Base-by-base conservation (phyloP, 2,888 invertebrate genomes). In the Metalampra italica region DNA sequence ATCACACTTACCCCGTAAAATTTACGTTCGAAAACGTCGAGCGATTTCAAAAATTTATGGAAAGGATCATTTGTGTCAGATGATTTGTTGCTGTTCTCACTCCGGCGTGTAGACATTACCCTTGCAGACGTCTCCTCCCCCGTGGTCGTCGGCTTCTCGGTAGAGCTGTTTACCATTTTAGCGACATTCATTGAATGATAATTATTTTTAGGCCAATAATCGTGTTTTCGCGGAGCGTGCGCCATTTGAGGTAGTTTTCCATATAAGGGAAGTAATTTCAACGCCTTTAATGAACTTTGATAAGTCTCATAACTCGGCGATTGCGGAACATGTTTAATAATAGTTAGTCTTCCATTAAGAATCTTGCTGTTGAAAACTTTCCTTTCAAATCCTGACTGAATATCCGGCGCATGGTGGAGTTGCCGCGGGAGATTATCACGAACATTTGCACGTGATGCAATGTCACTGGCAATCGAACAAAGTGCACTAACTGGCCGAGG, bases 1-100 rank as follows among this genome's bases (percentile, higher is more conserved):
- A 22, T 22, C 29, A n/a, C 47, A 52, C 69, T 64, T 61, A 77
- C 78, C 64, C 53, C 44, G 53, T 72, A 77, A 54, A 78, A 71
- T 48, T 62, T 66, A 34, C 66, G 61, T 47, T 78, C 71, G 32
- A 78, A 62, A 34, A 55, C 39, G 38, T 74, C 68, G 30, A 78
- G 54, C n/a, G 64, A 58, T 43, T 47, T 41, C n/a, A 22, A 14
- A 39, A 39, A 39, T 39, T 14, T 7, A 39, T 39, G 7, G 14
- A 9, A 39, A 11, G 8, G 7, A 11, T 11, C 11, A 11, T 34
- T 34, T 11, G 34, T 11, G 34, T 34, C 22, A 3, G 11, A 34
- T 7, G 3, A 34, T 11, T 34, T 11, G 7, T 34, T 2, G 2
- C 34, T 7, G 34, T 34, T 34, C 2, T 22, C 22, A 22, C 22